Conservation (phyloP, 1,140 invertebrate species). For the Drosophila melanica region DNA sequence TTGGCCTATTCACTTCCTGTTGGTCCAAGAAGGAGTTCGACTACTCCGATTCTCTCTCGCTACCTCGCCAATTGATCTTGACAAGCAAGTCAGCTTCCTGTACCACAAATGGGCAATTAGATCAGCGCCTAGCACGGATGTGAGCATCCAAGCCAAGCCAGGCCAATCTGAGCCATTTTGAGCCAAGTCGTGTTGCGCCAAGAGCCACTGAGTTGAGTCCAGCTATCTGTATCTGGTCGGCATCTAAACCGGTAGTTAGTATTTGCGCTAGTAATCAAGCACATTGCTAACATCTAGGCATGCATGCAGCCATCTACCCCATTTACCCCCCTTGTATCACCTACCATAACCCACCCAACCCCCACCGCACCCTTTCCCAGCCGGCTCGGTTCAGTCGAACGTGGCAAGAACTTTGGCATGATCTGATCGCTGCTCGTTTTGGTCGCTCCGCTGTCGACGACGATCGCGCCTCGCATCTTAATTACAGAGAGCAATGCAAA, state of each 20-base stretch:
- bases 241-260: slow-evolving; percentile 81
- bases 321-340: neutral
- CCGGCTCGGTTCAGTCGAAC: slow-evolving; percentile 9
- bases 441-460: slow-evolving; percentile 42
- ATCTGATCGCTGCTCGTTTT: slow-evolving; percentile 38
- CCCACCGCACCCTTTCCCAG: neutral
- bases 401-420: slow-evolving; percentile 68
- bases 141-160: slow-evolving; percentile 31
- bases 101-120: slow-evolving; percentile 69
- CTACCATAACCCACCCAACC: neutral
- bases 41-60: neutral
- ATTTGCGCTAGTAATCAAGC: slow-evolving; percentile 82
- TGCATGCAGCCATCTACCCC: slow-evolving; percentile 59
- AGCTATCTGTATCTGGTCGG: slow-evolving; percentile 55
- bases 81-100: slow-evolving; percentile 66
- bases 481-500: slow-evolving; percentile 72
- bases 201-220: slow-evolving; percentile 1
- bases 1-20: slow-evolving; percentile 40
- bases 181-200: neutral
- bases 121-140: slow-evolving; percentile 57
- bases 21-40: neutral
- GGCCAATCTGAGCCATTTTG: slow-evolving; percentile 4
- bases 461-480: slow-evolving; percentile 82
- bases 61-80: slow-evolving; percentile 56
- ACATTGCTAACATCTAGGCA: slow-evolving; percentile 76